phyloP scores from a whole-genome alignment of 2,888 invertebrate genomes.

The Pseudeuparius sepicola region DNA sequence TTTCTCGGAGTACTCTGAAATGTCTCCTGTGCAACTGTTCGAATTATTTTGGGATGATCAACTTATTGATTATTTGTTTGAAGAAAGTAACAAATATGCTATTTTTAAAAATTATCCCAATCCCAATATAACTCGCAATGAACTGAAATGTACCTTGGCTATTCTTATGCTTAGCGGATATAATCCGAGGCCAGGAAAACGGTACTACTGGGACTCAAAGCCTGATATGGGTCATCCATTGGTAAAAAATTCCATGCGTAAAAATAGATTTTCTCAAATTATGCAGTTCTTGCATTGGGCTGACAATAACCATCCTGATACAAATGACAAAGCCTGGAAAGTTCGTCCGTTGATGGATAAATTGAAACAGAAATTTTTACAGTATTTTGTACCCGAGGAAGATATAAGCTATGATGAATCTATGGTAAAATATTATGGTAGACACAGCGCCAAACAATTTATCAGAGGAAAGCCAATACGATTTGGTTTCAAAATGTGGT shows the following conservation, averaged over 20 bases:
- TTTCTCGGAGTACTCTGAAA: background rate
- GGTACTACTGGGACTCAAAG: constrained; percentile 10
- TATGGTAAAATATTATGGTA: constrained; percentile 24
- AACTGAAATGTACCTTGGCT: too few relatives aligned
- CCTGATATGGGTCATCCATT: constrained; percentile 10
- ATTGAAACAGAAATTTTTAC: too few relatives aligned
- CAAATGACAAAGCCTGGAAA: constrained; percentile 2
- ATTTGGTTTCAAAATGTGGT: constrained; percentile 30
- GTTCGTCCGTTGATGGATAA: too few relatives aligned
- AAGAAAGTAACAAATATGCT: too few relatives aligned
- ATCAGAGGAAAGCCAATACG: too few relatives aligned
- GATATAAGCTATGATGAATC: too few relatives aligned
- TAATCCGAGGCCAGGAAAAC: constrained; percentile 8
- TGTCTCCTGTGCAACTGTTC: constrained; percentile 8
- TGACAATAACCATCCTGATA: constrained; percentile 2
- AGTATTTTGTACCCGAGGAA: too few relatives aligned
- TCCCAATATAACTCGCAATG: too few relatives aligned
- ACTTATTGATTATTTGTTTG: too few relatives aligned
- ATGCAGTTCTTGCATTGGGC: constrained; percentile 7
- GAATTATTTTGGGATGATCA: constrained; percentile 14
- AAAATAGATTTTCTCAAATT: constrained; percentile 6
- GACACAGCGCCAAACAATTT: constrained; percentile 21
- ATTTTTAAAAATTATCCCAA: too few relatives aligned
- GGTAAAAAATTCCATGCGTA: constrained; percentile 10
- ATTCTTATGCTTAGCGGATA: constrained; percentile 13